A percentile compares a stretch with the other conserved stretches of the same genome.
Conservation (phyloP, 2,113 vertebrate species). For the Calonectris borealis region DNA sequence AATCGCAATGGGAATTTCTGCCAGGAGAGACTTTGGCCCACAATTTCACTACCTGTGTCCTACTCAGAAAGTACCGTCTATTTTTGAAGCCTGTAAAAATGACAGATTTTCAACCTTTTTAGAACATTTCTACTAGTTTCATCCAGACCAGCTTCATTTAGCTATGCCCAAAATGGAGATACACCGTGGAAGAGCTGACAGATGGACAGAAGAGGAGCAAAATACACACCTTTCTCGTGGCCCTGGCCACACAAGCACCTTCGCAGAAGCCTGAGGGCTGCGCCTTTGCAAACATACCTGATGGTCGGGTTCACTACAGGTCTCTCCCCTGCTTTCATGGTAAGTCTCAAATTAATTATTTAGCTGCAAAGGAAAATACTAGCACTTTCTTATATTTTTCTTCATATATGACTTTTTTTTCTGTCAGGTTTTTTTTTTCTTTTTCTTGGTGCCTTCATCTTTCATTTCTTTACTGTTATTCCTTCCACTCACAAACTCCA, state of each 20-base stretch:
- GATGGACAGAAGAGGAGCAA: background rate
- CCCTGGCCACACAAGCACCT: background rate
- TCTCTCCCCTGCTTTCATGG: background rate
- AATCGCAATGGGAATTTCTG: background rate
- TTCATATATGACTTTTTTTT: background rate
- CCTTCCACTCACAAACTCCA: background rate
- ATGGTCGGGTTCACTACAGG: background rate
- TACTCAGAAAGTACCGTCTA: background rate
- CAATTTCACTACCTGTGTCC: background rate
- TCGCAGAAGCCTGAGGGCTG: background rate
- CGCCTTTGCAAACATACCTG: background rate
- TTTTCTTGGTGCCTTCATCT: background rate
- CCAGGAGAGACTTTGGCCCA: background rate
- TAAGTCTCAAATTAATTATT: background rate
- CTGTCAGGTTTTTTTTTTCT: too few species aligned
- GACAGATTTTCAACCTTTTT: background rate
- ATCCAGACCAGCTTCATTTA: background rate
- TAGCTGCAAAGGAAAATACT: background rate
- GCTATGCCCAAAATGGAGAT: background rate
- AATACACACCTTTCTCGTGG: background rate
- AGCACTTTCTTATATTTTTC: background rate
- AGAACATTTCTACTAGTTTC: background rate
- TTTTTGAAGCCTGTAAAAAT: background rate
- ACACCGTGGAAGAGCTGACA: background rate
- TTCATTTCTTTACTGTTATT: background rate